Evolutionary conservation across 37 sponge, comb jelly and placozoan species (phyloP).

Genomic region (Mnemiopsis leidyi): DNA sequence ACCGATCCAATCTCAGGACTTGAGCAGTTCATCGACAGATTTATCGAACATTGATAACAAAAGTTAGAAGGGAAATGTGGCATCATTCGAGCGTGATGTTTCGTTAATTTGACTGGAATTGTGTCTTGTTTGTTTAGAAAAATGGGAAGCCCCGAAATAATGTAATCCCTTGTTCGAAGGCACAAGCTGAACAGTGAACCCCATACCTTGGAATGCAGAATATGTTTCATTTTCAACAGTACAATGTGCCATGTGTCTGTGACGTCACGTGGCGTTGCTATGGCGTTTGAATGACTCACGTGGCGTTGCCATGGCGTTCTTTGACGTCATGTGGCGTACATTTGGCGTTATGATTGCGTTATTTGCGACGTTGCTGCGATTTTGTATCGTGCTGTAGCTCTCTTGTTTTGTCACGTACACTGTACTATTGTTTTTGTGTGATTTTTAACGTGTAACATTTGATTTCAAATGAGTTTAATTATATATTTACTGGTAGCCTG

Average conservation of each 20-base stretch:
- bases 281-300: neutral
- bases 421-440: conserved; percentile 4
- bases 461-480: conserved; percentile 37
- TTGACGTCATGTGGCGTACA: no score
- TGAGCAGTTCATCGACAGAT: conserved; percentile 62
- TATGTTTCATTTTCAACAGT: conserved; percentile 4
- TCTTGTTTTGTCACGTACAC: neutral
- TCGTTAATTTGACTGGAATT: neutral
- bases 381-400: neutral
- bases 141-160: neutral
- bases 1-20: conserved; percentile 52
- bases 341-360: neutral
- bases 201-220: conserved; percentile 60
- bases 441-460: conserved; percentile 59
- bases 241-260: neutral
- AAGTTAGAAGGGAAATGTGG: neutral
- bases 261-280: neutral
- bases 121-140: neutral
- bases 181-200: neutral
- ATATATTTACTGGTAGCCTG: neutral
- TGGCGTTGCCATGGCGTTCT: neutral
- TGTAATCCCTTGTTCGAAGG: neutral
- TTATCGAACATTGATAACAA: conserved; percentile 30
- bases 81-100: neutral
- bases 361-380: neutral